Percentiles rank a stretch among this genome's conserved stretches.
Evolutionary conservation across 2,113 vertebrate species (phyloP).

Genomic region (Rhynchomys soricoides): DNA sequence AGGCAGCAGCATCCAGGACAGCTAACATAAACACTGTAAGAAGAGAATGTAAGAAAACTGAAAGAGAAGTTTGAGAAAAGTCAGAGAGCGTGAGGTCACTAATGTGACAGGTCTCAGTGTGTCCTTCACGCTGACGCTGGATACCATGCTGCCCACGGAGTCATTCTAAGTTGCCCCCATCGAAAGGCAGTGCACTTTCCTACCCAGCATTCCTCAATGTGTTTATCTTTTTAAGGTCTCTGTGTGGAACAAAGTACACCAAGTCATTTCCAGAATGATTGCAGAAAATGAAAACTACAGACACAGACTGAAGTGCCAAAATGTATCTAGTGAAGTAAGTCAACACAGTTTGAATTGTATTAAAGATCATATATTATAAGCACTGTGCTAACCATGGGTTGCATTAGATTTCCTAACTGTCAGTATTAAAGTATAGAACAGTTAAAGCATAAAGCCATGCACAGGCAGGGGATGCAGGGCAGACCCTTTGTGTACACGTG

Average conservation of each 20-base stretch:
- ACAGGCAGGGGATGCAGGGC: neutral
- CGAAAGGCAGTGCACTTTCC: neutral
- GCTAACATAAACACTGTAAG: neutral
- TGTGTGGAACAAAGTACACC: slow-evolving; percentile 86
- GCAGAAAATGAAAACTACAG: slow-evolving; percentile 92
- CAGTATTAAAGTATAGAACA: neutral
- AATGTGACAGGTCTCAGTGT: neutral
- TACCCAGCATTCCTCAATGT: neutral
- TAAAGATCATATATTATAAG: neutral
- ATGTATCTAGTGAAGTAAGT: slow-evolving; percentile 79
- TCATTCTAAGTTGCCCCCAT: neutral
- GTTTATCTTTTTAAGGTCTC: slow-evolving; percentile 84
- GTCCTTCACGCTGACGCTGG: neutral
- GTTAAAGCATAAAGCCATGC: neutral
- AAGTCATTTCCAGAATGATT: slow-evolving; percentile 92
- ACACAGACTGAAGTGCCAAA: slow-evolving; percentile 84
- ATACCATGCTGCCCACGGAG: neutral
- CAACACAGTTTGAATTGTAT: neutral
- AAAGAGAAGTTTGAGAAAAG: neutral
- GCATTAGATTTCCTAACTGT: neutral
- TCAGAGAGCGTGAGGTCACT: neutral
- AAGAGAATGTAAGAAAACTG: neutral
- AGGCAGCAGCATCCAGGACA: neutral
- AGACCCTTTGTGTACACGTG: neutral
- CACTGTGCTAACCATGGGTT: neutral